Percentiles rank a stretch among this genome's conserved stretches.
Evolutionary conservation across 2,113 vertebrate genomes (phyloP).

Genomic region (Gasterosteus aculeatus): DNA sequence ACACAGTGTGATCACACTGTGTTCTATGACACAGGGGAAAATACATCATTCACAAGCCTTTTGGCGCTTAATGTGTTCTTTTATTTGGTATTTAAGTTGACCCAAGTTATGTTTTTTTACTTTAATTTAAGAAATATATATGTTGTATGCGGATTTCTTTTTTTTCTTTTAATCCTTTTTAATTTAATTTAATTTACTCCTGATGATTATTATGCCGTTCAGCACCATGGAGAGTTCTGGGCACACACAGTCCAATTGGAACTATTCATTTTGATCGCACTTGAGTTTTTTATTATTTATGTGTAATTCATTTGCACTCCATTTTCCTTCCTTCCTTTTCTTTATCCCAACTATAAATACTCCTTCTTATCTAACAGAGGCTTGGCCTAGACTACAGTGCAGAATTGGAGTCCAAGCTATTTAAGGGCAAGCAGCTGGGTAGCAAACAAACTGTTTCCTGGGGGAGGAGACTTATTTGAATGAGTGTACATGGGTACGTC

Average conservation of each 20-base stretch:
- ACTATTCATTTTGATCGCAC: not conserved
- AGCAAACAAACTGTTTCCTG: constrained; percentile 47
- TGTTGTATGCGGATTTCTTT: not conserved
- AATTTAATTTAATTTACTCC: constrained; percentile 8
- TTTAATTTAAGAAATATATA: not conserved
- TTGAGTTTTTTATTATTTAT: not conserved
- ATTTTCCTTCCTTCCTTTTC: constrained; percentile 23
- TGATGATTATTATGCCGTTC: constrained; percentile 24
- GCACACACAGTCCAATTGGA: constrained; percentile 27
- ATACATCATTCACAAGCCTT: constrained; percentile 29
- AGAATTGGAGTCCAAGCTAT: constrained; percentile 45
- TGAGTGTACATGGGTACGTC: constrained; percentile 38
- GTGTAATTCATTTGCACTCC: not conserved
- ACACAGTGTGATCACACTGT: constrained; percentile 50
- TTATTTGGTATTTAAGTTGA: constrained; percentile 25
- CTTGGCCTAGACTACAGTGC: constrained; percentile 1
- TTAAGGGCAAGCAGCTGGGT: constrained; percentile 65
- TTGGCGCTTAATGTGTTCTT: constrained; percentile 12
- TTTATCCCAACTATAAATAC: not conserved
- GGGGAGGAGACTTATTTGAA: constrained; percentile 60
- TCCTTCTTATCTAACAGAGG: constrained; percentile 3
- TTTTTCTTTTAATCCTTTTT: not conserved
- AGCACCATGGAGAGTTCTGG: constrained; percentile 66
- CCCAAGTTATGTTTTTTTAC: constrained; percentile 1
- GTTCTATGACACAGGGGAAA: constrained; percentile 55